These are phyloP conservation scores for Archivesica marissinica DNA, from an alignment of 1,140 invertebrate genomes.

Conservation along the genomic window DNA sequence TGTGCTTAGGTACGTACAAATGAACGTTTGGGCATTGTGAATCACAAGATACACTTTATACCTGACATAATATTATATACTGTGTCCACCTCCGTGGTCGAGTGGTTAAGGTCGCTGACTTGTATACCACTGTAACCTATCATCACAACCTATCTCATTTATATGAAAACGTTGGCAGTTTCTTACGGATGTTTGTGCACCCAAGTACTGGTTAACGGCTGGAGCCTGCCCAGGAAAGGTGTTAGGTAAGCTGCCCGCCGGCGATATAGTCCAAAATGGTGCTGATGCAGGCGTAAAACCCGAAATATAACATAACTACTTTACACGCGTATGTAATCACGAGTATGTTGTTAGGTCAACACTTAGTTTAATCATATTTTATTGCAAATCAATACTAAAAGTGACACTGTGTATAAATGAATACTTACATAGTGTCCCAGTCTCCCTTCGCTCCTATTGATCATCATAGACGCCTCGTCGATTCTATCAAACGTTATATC, in stretches of 20 bases:
- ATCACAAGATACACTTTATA: not conserved
- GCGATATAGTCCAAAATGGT: too few species aligned
- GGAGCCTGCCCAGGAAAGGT: too few species aligned
- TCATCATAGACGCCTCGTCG: not conserved
- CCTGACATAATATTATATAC: not conserved
- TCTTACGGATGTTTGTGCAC: too few species aligned
- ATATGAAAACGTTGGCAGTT: too few species aligned
- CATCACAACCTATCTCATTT: too few species aligned
- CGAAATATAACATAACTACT: not conserved
- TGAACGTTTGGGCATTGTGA: not conserved
- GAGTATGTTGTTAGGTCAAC: not conserved
- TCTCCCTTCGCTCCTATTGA: not conserved
- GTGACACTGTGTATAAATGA: not conserved
- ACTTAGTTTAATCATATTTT: too few species aligned
- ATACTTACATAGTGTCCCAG: slow-evolving; percentile 23
- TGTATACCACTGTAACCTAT: too few species aligned
- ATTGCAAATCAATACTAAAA: not conserved
- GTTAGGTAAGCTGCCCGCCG: too few species aligned
- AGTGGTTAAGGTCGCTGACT: too few species aligned
- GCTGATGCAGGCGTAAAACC: too few species aligned
- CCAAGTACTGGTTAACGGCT: too few species aligned
- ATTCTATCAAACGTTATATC: slow-evolving; percentile 4
- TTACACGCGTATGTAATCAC: not conserved
- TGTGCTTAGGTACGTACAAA: not conserved
- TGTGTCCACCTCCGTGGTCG: not conserved